phyloP scores from a whole-genome alignment of 2,113 vertebrate genomes.

The Puma concolor region DNA sequence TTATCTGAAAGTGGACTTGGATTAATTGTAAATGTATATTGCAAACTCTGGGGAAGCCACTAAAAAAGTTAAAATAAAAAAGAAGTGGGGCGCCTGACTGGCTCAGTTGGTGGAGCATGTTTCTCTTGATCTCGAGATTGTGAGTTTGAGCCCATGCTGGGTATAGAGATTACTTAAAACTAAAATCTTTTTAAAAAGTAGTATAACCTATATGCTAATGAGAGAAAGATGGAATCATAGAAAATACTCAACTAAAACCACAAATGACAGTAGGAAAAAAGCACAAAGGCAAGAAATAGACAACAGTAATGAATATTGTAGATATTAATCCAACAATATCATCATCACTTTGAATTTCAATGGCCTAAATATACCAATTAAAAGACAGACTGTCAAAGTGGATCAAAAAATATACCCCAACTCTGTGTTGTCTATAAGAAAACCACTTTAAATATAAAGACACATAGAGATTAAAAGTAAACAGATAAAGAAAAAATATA shows the following conservation, averaged over 20 bases:
- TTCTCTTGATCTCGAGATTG: too few relatives aligned
- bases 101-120: too few relatives aligned
- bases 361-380: not conserved
- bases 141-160: too few relatives aligned
- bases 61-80: not conserved
- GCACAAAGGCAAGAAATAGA: not conserved
- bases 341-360: not conserved
- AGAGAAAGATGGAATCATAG: not conserved
- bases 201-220: not conserved
- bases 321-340: not conserved
- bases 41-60: not conserved
- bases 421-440: not conserved
- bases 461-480: not conserved
- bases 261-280: not conserved
- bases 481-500: not conserved
- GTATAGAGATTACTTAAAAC: not conserved
- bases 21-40: not conserved
- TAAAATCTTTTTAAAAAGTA: not conserved
- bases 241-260: not conserved
- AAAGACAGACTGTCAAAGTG: not conserved
- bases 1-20: not conserved
- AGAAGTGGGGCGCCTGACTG: not conserved
- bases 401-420: not conserved
- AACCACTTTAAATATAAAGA: not conserved
- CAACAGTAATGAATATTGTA: not conserved